Conservation (phyloP, 64 coral and sea anemone species). For the Porites australiensis region DNA sequence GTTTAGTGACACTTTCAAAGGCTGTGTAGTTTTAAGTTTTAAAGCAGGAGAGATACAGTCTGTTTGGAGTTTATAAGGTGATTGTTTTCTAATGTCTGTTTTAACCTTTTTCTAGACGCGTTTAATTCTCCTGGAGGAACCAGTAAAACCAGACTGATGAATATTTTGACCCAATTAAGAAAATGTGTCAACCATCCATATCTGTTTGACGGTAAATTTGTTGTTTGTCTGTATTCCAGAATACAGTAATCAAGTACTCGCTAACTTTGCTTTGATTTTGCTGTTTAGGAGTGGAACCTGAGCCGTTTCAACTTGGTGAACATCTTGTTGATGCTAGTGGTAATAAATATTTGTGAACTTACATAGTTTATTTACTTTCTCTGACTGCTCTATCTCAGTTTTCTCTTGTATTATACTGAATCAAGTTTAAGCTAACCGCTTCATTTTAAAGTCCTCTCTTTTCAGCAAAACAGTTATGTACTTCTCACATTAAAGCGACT, state of each 20-base stretch:
- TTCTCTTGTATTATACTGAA: no score
- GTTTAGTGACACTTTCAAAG: no score
- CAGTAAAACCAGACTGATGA: slow-evolving; percentile 71
- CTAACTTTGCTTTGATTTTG: neutral
- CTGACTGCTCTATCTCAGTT: no score
- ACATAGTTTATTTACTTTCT: neutral
- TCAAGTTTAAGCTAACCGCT: no score
- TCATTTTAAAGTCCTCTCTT: no score
- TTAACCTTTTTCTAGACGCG: slow-evolving; percentile 47
- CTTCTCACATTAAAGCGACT: no score
- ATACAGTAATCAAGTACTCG: no score
- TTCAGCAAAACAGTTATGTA: no score
- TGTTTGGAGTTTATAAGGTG: neutral
- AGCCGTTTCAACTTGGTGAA: slow-evolving; percentile 89
- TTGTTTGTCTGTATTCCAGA: no score
- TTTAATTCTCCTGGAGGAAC: slow-evolving; percentile 74
- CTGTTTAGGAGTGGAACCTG: slow-evolving; percentile 85
- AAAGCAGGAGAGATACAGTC: no score
- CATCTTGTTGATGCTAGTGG: slow-evolving; percentile 89
- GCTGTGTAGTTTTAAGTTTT: no score
- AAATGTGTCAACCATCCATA: slow-evolving; percentile 84
- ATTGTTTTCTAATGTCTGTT: neutral
- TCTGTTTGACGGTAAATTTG: slow-evolving; percentile 74
- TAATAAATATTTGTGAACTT: slow-evolving; percentile 8
- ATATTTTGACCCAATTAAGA: slow-evolving; percentile 72